These are phyloP conservation scores for Heterocephalus glaber DNA, from an alignment of 2,113 vertebrate species.

Conservation along the genomic window DNA sequence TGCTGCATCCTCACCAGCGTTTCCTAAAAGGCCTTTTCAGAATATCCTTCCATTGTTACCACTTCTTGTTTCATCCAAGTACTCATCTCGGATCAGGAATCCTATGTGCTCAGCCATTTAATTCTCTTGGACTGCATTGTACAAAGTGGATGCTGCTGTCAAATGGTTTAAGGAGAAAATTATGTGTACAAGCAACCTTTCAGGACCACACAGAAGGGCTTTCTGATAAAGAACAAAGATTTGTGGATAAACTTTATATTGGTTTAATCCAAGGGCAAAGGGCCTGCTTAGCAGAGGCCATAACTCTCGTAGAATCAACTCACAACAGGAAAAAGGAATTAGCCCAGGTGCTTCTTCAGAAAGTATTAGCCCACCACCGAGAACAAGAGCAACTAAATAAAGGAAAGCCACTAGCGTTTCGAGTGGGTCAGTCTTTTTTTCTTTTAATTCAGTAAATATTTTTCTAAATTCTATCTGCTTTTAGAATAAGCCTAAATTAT, in stretches of 20 bases:
- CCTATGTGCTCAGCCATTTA: fast-evolving
- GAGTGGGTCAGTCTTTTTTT: slow-evolving; percentile 92
- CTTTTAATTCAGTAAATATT: slow-evolving; percentile 64
- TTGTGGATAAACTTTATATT: slow-evolving; percentile 89
- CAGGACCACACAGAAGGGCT: slow-evolving; percentile 83
- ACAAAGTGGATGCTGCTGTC: slow-evolving; percentile 61
- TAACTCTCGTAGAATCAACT: slow-evolving; percentile 96
- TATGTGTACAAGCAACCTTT: slow-evolving; percentile 80
- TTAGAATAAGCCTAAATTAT: slow-evolving; percentile 21
- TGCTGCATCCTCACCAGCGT: slow-evolving; percentile 50
- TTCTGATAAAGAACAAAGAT: slow-evolving; percentile 89
- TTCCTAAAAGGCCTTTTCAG: slow-evolving; percentile 68
- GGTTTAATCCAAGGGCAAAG: slow-evolving; percentile 92
- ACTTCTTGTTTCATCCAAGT: neutral
- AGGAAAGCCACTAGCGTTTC: slow-evolving; percentile 94
- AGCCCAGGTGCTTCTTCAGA: slow-evolving; percentile 95
- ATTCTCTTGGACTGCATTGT: fast-evolving
- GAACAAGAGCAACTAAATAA: slow-evolving; percentile 90
- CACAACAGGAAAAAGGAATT: slow-evolving; percentile 93
- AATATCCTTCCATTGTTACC: neutral
- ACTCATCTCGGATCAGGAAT: neutral
- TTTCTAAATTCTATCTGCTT: slow-evolving; percentile 30
- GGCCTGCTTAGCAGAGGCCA: slow-evolving; percentile 94
- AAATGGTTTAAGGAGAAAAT: slow-evolving; percentile 63
- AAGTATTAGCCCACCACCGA: slow-evolving; percentile 90